phyloP scores from a whole-genome alignment of 2,113 vertebrate species.

The Heterocephalus glaber region DNA sequence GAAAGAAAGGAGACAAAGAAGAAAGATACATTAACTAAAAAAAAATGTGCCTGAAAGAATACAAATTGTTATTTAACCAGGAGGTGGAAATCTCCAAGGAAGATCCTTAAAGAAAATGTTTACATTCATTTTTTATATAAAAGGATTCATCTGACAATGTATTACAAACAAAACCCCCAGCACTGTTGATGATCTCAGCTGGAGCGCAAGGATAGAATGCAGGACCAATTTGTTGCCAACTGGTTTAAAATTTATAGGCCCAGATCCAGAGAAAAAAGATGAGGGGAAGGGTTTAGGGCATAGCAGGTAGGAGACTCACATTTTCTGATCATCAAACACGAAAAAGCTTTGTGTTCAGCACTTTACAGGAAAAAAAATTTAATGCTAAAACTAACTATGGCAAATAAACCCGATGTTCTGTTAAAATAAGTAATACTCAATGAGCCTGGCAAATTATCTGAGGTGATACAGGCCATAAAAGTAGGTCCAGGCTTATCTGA shows the following conservation, averaged over 20 bases:
- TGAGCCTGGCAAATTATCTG: background rate
- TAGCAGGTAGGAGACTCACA: constrained; percentile 36
- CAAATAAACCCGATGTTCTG: constrained; percentile 16
- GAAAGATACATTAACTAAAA: constrained; percentile 70
- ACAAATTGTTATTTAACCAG: constrained; percentile 76
- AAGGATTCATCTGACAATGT: constrained; percentile 76
- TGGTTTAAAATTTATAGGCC: constrained; percentile 71
- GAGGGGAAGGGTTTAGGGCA: background rate
- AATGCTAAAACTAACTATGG: constrained; percentile 49
- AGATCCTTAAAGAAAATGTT: constrained; percentile 78
- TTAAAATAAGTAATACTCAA: background rate
- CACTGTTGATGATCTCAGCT: constrained; percentile 78
- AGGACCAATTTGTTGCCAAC: constrained; percentile 77
- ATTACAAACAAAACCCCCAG: constrained; percentile 75
- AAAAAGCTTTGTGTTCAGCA: constrained; percentile 30
- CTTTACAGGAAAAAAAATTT: constrained; percentile 39
- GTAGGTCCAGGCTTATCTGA: background rate
- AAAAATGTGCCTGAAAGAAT: constrained; percentile 69
- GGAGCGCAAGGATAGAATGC: constrained; percentile 75
- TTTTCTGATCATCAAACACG: constrained; percentile 67
- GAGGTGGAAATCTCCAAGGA: constrained; percentile 73
- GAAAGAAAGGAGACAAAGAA: constrained; percentile 76
- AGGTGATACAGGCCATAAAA: background rate
- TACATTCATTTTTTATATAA: constrained; percentile 77
- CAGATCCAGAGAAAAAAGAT: constrained; percentile 55